Percentiles rank a stretch among this genome's conserved stretches.
phyloP scores from a whole-genome alignment of 2,888 invertebrate species.

The Dicranocentrus wangi region DNA sequence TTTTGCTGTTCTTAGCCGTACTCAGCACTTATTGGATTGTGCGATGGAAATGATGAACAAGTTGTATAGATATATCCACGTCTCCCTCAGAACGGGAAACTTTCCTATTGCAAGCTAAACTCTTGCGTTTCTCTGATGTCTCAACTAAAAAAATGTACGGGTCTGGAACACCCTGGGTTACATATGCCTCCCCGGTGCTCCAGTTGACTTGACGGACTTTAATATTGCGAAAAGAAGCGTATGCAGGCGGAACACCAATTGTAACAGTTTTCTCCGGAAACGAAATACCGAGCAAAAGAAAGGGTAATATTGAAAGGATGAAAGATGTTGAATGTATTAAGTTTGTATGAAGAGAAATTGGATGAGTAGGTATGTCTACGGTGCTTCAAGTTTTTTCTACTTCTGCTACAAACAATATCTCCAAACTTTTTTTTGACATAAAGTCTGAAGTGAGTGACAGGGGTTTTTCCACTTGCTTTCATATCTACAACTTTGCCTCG shows the following conservation, averaged over 20 bases:
- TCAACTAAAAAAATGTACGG: neutral
- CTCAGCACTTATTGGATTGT: neutral
- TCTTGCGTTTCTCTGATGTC: neutral
- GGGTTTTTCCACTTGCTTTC: constrained; percentile 45
- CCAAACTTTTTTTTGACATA: constrained; percentile 53
- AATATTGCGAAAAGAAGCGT: constrained; percentile 31
- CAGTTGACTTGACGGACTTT: constrained; percentile 21
- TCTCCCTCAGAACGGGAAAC: constrained; percentile 19
- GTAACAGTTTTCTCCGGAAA: constrained; percentile 38
- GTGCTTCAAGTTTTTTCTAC: constrained; percentile 46
- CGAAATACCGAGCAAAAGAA: neutral
- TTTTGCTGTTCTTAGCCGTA: neutral
- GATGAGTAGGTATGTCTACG: constrained; percentile 25
- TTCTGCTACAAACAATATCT: constrained; percentile 54
- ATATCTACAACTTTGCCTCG: constrained; percentile 39
- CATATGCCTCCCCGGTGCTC: constrained; percentile 5
- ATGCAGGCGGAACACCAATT: constrained; percentile 29
- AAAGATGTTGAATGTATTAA: constrained; percentile 47
- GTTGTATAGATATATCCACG: constrained; percentile 18
- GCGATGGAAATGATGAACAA: constrained; percentile 34
- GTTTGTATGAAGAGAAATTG: constrained; percentile 37
- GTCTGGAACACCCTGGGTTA: neutral
- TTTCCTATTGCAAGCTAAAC: neutral
- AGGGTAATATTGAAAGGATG: neutral
- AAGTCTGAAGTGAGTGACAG: constrained; percentile 55